phyloP scores from a whole-genome alignment of 2,797 vertebrate species.

The Sciurus carolinensis region DNA sequence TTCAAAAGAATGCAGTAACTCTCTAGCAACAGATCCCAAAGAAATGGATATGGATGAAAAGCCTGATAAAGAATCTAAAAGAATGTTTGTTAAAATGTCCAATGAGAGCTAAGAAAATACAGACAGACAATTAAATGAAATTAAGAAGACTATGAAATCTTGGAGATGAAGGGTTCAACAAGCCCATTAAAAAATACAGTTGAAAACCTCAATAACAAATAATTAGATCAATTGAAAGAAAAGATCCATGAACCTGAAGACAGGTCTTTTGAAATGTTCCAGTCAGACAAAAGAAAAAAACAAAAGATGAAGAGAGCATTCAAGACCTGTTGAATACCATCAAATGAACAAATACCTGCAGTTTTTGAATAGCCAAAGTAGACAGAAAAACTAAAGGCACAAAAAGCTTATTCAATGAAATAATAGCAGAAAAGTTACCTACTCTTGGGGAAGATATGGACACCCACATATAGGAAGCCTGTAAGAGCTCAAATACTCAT shows the following conservation, averaged over 20 bases:
- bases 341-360: neutral
- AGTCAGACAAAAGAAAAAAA: neutral
- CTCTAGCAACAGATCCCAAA: too few species aligned
- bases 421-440: too few species aligned
- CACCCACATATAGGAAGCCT: neutral
- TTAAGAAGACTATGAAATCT: neutral
- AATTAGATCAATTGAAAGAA: too few species aligned
- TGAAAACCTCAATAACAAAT: too few species aligned
- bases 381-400: too few species aligned
- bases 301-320: neutral
- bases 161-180: neutral
- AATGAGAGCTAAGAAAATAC: too few species aligned
- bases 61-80: neutral
- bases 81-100: too few species aligned
- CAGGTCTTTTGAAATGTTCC: neutral
- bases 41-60: neutral
- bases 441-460: too few species aligned
- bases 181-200: neutral
- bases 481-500: neutral
- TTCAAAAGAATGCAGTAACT: too few species aligned
- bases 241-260: neutral
- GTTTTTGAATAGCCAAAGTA: neutral
- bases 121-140: too few species aligned
- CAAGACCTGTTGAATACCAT: neutral
- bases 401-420: too few species aligned